phyloP scores from a whole-genome alignment of 2,113 vertebrate genomes.

The Cettia cetti region DNA sequence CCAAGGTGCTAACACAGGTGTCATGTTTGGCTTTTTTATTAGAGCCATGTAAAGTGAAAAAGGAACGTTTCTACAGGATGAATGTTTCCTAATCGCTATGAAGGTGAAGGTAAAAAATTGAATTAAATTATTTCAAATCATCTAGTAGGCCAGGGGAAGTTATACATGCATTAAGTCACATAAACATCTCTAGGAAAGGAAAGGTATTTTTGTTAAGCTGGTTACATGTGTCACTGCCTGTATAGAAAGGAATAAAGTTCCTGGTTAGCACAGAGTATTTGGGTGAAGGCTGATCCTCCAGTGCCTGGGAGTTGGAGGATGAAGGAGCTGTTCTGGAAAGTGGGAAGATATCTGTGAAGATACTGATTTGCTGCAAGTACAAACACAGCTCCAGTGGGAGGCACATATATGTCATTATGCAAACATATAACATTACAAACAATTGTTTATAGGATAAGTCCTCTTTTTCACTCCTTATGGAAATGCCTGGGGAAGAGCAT shows the following conservation, averaged over 20 bases:
- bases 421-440: not conserved
- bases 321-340: not conserved
- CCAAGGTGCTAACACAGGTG: rapidly evolving
- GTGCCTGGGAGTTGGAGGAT: not conserved
- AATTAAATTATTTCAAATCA: not conserved
- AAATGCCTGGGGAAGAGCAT: not conserved
- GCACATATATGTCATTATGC: too few species aligned
- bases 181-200: not conserved
- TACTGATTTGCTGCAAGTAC: not conserved
- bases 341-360: not conserved
- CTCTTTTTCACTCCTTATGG: not conserved
- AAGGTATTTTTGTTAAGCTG: not conserved
- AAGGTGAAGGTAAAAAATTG: not conserved
- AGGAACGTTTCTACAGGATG: not conserved
- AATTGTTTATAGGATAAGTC: not conserved
- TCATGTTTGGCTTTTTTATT: not conserved
- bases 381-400: not conserved
- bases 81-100: not conserved
- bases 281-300: not conserved
- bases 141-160: not conserved
- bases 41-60: not conserved
- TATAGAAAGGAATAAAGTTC: not conserved
- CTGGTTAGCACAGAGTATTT: not conserved
- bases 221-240: not conserved
- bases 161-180: not conserved